Percentiles rank a stretch among this genome's conserved stretches.
phyloP scores from a whole-genome alignment of 2,888 invertebrate genomes.

The Pasiphila rectangulata region DNA sequence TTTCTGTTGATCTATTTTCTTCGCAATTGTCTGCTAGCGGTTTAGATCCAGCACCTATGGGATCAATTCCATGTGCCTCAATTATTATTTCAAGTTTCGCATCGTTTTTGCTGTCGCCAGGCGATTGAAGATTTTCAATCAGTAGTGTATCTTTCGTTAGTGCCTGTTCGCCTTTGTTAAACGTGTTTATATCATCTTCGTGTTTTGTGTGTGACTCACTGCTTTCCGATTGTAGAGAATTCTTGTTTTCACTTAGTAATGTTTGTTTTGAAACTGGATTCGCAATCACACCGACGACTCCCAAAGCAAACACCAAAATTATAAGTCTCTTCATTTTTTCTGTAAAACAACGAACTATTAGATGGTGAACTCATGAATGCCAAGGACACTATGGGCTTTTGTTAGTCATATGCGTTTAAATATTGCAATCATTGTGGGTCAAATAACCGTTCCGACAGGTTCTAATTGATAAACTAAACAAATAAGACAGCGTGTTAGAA shows the following conservation, averaged over 20 bases:
- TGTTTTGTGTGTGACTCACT: slow-evolving; percentile 46
- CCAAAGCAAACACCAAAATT: slow-evolving; percentile 47
- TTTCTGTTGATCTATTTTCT: slow-evolving; percentile 33
- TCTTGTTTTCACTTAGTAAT: slow-evolving; percentile 37
- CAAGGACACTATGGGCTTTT: slow-evolving; percentile 31
- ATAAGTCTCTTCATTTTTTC: slow-evolving; percentile 60
- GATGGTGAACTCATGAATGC: slow-evolving; percentile 17
- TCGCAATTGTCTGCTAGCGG: slow-evolving; percentile 41
- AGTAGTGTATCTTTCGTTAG: slow-evolving; percentile 40
- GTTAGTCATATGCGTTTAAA: slow-evolving; percentile 43
- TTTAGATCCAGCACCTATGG: slow-evolving; percentile 29
- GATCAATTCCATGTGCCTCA: slow-evolving; percentile 43
- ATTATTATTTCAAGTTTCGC: slow-evolving; percentile 48
- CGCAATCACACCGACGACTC: slow-evolving; percentile 46
- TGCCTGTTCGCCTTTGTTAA: slow-evolving; percentile 42
- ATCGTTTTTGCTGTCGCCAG: slow-evolving; percentile 24
- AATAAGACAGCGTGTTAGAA: slow-evolving; percentile 22
- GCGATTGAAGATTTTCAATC: slow-evolving; percentile 31
- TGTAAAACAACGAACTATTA: slow-evolving; percentile 41
- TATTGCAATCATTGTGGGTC: slow-evolving; percentile 58
- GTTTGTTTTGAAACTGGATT: slow-evolving; percentile 48
- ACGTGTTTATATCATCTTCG: slow-evolving; percentile 34
- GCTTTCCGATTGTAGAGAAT: slow-evolving; percentile 35
- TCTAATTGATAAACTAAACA: slow-evolving; percentile 27
- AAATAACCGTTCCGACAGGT: slow-evolving; percentile 45